Percentiles rank a stretch among this genome's conserved stretches.
phyloP scores from a whole-genome alignment of 1,140 invertebrate species.

The Pseudachorutes palmiensis region DNA sequence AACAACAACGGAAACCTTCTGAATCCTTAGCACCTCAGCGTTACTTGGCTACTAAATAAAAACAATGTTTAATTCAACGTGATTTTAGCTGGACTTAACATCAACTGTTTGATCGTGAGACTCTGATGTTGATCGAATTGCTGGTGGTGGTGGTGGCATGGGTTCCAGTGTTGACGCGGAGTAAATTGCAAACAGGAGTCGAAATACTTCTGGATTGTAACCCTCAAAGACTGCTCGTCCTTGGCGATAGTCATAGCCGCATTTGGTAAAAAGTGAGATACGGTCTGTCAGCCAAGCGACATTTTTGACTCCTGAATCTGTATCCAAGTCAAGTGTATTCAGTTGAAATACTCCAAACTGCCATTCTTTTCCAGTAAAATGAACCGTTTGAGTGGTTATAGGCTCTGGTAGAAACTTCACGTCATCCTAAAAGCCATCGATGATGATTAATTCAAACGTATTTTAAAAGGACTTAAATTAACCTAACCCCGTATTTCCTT shows the following conservation, averaged over 20 bases:
- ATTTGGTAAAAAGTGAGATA: conserved; percentile 58
- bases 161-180: neutral
- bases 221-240: conserved; percentile 58
- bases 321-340: conserved; percentile 65
- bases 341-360: conserved; percentile 75
- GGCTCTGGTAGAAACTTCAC: conserved; percentile 56
- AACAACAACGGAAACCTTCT: neutral
- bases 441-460: conserved; percentile 15
- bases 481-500: conserved; percentile 57
- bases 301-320: conserved; percentile 52
- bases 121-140: neutral
- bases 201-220: conserved; percentile 69
- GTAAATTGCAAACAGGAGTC: conserved; percentile 68
- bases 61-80: neutral
- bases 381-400: conserved; percentile 68
- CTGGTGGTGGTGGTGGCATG: neutral
- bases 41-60: no score
- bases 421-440: conserved; percentile 46
- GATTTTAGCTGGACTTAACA: neutral
- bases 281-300: conserved; percentile 63
- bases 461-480: conserved; percentile 7
- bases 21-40: neutral
- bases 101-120: neutral
- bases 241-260: conserved; percentile 54
- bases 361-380: conserved; percentile 62